Conservation (phyloP, 2,113 vertebrate species). For the Cisticola juncidis region DNA sequence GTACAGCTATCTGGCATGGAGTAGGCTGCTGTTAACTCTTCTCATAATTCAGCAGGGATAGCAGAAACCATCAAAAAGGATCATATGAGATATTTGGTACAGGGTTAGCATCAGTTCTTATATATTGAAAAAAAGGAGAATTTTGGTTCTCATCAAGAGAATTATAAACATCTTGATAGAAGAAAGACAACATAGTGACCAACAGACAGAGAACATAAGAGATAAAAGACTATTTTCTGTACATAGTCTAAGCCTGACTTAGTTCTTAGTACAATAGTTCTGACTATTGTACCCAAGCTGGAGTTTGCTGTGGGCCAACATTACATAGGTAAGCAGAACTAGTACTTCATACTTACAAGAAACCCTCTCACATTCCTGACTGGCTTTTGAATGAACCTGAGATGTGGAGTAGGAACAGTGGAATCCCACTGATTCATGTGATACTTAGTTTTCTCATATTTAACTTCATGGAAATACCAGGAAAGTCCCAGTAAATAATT, state of each 20-base stretch:
- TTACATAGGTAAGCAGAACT: not conserved
- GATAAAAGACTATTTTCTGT: not conserved
- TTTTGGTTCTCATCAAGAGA: not conserved
- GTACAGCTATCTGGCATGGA: not conserved
- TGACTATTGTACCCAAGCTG: not conserved
- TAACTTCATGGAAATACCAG: not conserved
- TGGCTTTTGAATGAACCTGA: not conserved
- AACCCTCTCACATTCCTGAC: not conserved
- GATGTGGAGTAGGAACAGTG: not conserved
- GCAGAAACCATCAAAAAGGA: not conserved
- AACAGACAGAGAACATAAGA: not conserved
- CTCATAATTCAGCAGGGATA: not conserved
- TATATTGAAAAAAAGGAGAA: not conserved
- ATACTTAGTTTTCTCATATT: not conserved
- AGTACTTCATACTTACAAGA: not conserved
- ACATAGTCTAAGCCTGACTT: not conserved
- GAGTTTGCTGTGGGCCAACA: not conserved
- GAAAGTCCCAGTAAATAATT: not conserved
- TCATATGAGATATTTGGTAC: not conserved
- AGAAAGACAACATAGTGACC: not conserved
- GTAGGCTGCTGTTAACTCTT: not conserved
- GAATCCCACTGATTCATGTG: not conserved
- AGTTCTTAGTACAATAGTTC: too few species aligned
- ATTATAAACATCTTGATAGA: not conserved
- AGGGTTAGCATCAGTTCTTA: not conserved